Conservation (phyloP, 2,797 vertebrate species). For the Poecilia velifera region DNA sequence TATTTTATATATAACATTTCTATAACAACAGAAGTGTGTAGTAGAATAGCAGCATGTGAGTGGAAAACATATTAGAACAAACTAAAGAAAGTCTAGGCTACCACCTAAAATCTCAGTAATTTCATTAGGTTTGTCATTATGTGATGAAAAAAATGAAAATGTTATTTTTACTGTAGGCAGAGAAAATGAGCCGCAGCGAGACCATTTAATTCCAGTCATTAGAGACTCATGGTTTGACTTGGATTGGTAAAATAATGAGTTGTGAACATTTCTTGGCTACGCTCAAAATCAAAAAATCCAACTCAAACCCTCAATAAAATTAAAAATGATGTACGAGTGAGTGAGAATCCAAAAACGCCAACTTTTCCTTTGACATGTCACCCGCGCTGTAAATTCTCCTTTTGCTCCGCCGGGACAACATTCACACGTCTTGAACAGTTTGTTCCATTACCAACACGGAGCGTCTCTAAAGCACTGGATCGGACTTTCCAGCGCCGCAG, state of each 20-base stretch:
- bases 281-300: background rate
- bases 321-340: background rate
- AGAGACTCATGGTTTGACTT: background rate
- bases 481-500: slow-evolving; percentile 4
- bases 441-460: slow-evolving; percentile 14
- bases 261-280: background rate
- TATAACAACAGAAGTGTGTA: too few relatives aligned
- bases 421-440: background rate
- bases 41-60: too few relatives aligned
- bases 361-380: background rate
- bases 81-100: background rate
- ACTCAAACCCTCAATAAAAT: background rate
- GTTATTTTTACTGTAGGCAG: background rate
- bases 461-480: slow-evolving; percentile 31
- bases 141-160: background rate
- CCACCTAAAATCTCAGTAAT: background rate
- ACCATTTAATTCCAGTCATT: background rate
- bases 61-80: background rate
- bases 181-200: background rate
- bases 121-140: background rate
- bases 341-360: background rate
- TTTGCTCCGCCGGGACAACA: slow-evolving; percentile 6
- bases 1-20: too few relatives aligned
- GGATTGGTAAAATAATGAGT: background rate
- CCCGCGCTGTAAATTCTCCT: background rate